Conservation (phyloP, 2,888 invertebrate species). For the Cenopis cana region DNA sequence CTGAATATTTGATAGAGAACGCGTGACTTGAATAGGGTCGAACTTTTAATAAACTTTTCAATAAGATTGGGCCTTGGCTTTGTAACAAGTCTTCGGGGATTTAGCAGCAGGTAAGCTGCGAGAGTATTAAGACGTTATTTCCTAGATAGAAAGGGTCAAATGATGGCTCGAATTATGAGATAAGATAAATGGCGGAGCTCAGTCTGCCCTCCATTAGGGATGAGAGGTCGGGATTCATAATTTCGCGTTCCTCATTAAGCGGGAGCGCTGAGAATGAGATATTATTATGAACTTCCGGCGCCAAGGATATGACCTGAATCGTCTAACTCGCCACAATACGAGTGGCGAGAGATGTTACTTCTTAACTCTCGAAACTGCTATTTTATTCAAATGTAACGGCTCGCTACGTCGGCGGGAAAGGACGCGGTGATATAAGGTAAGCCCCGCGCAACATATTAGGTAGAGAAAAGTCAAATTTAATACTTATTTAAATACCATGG, state of each 20-base stretch:
- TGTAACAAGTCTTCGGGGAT: slow-evolving; percentile 15
- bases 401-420: slow-evolving; percentile 16
- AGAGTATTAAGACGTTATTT: slow-evolving; percentile 22
- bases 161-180: slow-evolving; percentile 60
- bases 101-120: slow-evolving; percentile 18
- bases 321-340: slow-evolving; percentile 39
- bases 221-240: slow-evolving; percentile 65
- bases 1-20: slow-evolving; percentile 61
- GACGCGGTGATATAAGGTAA: slow-evolving; percentile 16
- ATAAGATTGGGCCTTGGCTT: slow-evolving; percentile 27
- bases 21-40: slow-evolving; percentile 53
- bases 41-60: slow-evolving; percentile 39
- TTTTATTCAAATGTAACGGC: slow-evolving; percentile 35
- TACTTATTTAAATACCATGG: neutral
- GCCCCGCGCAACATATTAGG: neutral
- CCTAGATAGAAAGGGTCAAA: slow-evolving; percentile 49
- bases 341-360: slow-evolving; percentile 30
- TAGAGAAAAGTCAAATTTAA: neutral
- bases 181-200: slow-evolving; percentile 49
- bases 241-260: slow-evolving; percentile 70
- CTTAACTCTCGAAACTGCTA: slow-evolving; percentile 33
- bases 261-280: slow-evolving; percentile 62
- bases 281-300: slow-evolving; percentile 65
- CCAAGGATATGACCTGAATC: slow-evolving; percentile 56
- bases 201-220: slow-evolving; percentile 60